Conservation (phyloP, 2,888 invertebrate genomes). For the Abrostola tripartita region DNA sequence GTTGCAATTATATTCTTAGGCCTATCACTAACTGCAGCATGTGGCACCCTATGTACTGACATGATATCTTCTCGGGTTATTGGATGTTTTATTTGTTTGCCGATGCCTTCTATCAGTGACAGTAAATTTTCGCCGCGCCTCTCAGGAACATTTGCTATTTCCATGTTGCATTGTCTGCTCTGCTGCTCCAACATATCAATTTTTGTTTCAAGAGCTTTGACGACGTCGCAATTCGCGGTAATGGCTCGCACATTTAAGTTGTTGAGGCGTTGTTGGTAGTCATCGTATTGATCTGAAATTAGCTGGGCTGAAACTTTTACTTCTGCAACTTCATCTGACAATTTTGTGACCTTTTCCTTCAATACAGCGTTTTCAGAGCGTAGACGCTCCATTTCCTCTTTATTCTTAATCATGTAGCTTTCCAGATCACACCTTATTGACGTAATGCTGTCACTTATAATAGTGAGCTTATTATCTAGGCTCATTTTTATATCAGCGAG, state of each 20-base stretch:
- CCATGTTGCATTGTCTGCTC: not conserved
- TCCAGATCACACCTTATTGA: not conserved
- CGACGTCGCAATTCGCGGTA: not conserved
- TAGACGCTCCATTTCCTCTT: not conserved
- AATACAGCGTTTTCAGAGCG: not conserved
- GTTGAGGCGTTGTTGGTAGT: not conserved
- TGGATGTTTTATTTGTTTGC: not conserved
- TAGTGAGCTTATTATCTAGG: not conserved
- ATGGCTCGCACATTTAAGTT: not conserved
- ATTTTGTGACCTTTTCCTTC: not conserved
- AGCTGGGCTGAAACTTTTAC: not conserved
- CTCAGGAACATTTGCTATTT: not conserved
- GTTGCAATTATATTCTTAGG: not conserved
- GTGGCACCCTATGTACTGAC: not conserved
- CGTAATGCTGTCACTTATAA: not conserved
- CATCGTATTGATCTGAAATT: not conserved
- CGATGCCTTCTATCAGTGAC: not conserved
- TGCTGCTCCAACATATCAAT: too few species aligned
- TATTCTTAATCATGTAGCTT: not conserved
- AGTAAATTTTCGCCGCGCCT: not conserved
- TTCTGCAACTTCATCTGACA: not conserved
- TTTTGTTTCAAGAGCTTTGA: not conserved
- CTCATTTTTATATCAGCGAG: not conserved
- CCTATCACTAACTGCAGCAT: not conserved
- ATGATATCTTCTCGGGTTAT: not conserved